Base-by-base conservation (phyloP, 2,113 vertebrate genomes). In the Scytalopus superciliaris region DNA sequence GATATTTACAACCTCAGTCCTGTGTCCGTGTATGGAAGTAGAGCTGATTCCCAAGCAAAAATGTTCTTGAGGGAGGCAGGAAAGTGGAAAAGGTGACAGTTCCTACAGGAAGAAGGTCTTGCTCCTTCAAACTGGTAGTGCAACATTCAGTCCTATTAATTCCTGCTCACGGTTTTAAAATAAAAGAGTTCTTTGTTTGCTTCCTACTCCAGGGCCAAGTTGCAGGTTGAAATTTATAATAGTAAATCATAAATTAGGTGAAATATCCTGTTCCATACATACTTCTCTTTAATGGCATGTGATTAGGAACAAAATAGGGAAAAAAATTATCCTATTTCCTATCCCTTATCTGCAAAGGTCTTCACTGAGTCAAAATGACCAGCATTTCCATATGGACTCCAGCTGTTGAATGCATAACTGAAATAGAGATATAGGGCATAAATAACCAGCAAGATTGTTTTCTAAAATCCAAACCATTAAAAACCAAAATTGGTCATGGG, bases 361-460 rank as follows among this genome's bases (percentile, higher is more conserved):
- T 89, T 95, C 90, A 90, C 52, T 95, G 67, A 70, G 42, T 84
- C 67, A 57, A 74, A 96, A 85, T 24, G 67, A 62, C 68, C 87
- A 94, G 78, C 81, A 78, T 87, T 94, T 94, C 84, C 93, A 96
- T 88, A 94, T 97, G 95, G 87, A 66, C 78, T 89, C 84, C 97
- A 97, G 94, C 96, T 97, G 96, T 42, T 95, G 79, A 97, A 95
- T 68, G 59, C 75, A 97, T 93, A 96, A 91, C 56, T 84, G 81
- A 92, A 89, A 97, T 79, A 85, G 91, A 95, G 68, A 94, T 73
- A 64, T 2, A 78, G 66, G 42, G 10, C 94, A 97, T 97, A 96
- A 98, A 96, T 96, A 94, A 95, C 90, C 39, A 73, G 83, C 31
- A 10, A 92, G 87, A 90, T 89, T 9, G 0, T 83, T 97, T 98